These are phyloP conservation scores for Caenorhabditis macrosperma DNA, from an alignment of 2,888 invertebrate species.

Conservation along the genomic window DNA sequence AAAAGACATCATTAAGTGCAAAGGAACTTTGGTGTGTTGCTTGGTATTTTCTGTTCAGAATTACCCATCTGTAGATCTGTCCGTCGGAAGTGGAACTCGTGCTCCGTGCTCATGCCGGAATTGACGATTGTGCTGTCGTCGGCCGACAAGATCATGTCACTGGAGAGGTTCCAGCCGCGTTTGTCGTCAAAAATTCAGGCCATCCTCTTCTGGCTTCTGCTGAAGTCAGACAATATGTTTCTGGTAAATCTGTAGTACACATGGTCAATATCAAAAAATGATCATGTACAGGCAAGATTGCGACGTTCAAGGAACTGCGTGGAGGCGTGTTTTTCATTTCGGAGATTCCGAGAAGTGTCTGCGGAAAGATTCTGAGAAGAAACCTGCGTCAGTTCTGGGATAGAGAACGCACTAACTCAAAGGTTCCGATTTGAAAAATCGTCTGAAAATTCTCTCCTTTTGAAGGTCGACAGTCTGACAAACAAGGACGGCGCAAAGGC, in stretches of 20 bases:
- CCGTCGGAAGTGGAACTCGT: slow-evolving; percentile 77
- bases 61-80: no score
- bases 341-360: slow-evolving; percentile 76
- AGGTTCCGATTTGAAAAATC: slow-evolving; percentile 26
- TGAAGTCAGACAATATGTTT: slow-evolving; percentile 75
- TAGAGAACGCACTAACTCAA: slow-evolving; percentile 71
- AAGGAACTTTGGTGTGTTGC: slow-evolving; percentile 74
- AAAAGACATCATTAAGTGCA: slow-evolving; percentile 87
- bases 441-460: background rate
- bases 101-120: slow-evolving; percentile 74
- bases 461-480: slow-evolving; percentile 55
- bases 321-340: slow-evolving; percentile 79
- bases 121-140: slow-evolving; percentile 79
- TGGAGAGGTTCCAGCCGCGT: slow-evolving; percentile 78
- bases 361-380: slow-evolving; percentile 74
- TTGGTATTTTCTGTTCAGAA: no score
- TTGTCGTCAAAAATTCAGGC: slow-evolving; percentile 71
- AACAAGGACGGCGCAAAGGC: slow-evolving; percentile 55
- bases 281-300: slow-evolving; percentile 73
- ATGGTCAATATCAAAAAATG: no score
- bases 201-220: slow-evolving; percentile 73
- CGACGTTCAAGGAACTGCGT: slow-evolving; percentile 77
- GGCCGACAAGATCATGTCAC: slow-evolving; percentile 76
- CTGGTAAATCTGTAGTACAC: no score
- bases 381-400: slow-evolving; percentile 76